Conservation (phyloP, 92 coral and sea anemone species). For the Epizoanthus scotinus region DNA sequence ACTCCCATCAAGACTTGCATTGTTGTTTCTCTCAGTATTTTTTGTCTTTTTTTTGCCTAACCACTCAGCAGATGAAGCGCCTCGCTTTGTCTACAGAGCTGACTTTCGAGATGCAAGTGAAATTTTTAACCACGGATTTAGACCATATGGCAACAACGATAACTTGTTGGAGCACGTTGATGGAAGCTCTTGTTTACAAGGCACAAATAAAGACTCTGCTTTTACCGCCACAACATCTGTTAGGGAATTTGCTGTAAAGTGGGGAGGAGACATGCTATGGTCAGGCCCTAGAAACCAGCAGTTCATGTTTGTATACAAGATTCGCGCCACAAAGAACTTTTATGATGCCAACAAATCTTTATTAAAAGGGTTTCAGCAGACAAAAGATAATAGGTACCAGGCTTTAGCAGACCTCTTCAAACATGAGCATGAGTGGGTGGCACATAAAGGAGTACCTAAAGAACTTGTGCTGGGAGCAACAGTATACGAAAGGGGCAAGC, state of each 20-base stretch:
- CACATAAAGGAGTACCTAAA: not conserved
- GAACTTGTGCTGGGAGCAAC: too few relatives aligned
- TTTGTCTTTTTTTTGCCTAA: too few relatives aligned
- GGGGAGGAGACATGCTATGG: conserved; percentile 13
- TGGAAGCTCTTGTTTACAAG: not conserved
- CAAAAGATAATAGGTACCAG: not conserved
- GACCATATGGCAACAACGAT: not conserved
- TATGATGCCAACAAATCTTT: not conserved
- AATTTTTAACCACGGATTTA: not conserved
- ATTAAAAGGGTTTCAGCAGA: not conserved
- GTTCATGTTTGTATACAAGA: conserved; percentile 1
- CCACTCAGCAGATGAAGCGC: not conserved
- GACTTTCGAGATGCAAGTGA: conserved; percentile 12
- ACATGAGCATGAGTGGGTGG: conserved; percentile 9
- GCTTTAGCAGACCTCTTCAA: not conserved
- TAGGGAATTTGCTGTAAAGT: not conserved
- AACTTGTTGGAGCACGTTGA: not conserved
- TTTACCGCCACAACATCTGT: conserved; percentile 11
- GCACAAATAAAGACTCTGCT: not conserved
- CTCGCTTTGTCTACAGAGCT: conserved; percentile 6
- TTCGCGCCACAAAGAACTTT: conserved; percentile 9
- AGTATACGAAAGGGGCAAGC: too few relatives aligned
- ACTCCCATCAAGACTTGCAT: too few relatives aligned
- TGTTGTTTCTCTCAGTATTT: too few relatives aligned
- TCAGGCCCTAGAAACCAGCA: not conserved